phyloP scores from a whole-genome alignment of 2,888 invertebrate species.

The Xylota segnis region DNA sequence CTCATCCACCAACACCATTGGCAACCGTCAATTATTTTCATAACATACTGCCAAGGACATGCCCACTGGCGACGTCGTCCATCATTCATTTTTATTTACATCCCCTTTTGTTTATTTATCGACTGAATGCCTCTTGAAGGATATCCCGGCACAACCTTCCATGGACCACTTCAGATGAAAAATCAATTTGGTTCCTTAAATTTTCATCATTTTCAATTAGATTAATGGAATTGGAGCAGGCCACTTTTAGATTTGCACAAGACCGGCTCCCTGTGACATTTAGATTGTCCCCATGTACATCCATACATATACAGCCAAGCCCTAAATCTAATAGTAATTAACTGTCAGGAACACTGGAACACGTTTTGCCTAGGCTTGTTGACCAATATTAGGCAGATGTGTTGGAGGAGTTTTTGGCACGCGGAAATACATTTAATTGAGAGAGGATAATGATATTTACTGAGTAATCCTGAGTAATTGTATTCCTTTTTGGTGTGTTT shows the following conservation, averaged over 20 bases:
- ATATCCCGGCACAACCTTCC: conserved; percentile 5
- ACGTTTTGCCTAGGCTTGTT: conserved; percentile 22
- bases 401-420: conserved; percentile 9
- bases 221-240: conserved; percentile 74
- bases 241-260: conserved; percentile 51
- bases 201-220: conserved; percentile 70
- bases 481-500: conserved; percentile 32
- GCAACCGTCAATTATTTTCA: conserved; percentile 8
- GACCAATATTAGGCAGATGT: conserved; percentile 42
- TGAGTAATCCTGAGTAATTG: conserved; percentile 63
- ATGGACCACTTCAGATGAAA: conserved; percentile 57
- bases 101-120: conserved; percentile 50
- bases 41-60: conserved; percentile 66
- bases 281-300: not conserved
- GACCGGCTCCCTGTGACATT: not conserved
- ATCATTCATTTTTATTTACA: conserved; percentile 67
- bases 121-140: conserved; percentile 8
- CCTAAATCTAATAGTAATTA: conserved; percentile 64
- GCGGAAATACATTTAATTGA: conserved; percentile 68
- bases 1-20: not conserved
- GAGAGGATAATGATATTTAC: conserved; percentile 65
- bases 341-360: conserved; percentile 61
- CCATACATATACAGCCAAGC: not conserved
- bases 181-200: conserved; percentile 71
- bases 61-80: conserved; percentile 52